Percentiles rank a stretch among this genome's conserved stretches.
phyloP scores from a whole-genome alignment of 2,888 invertebrate species.

The Drosophila lutescens region DNA sequence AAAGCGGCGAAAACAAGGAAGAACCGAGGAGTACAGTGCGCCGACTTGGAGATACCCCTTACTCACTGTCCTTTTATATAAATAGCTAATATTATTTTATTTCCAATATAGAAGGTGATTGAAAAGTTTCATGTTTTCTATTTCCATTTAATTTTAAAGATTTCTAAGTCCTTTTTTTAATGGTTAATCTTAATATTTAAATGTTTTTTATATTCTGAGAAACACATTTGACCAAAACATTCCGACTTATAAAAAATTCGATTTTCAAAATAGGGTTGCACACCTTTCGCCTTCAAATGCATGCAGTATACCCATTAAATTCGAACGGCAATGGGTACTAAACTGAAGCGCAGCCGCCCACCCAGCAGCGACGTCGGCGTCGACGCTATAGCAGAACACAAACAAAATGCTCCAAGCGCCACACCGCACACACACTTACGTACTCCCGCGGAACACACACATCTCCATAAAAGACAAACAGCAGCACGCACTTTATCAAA shows the following conservation, averaged over 20 bases:
- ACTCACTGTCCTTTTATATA: too few species aligned
- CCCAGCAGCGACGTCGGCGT: conserved; percentile 26
- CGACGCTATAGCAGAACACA: conserved; percentile 23
- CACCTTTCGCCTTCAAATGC: not conserved
- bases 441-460: conserved; percentile 17
- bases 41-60: not conserved
- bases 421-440: conserved; percentile 44
- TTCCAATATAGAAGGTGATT: too few species aligned
- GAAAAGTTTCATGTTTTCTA: too few species aligned
- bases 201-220: too few species aligned
- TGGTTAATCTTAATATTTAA: too few species aligned
- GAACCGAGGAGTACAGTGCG: not conserved
- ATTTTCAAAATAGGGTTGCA: not conserved
- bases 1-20: conserved; percentile 7
- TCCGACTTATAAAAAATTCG: too few species aligned
- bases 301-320: not conserved
- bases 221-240: too few species aligned
- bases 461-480: conserved; percentile 38
- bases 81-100: too few species aligned
- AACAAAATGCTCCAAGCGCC: conserved; percentile 37
- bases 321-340: not conserved
- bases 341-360: conserved; percentile 31
- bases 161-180: too few species aligned
- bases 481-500: conserved; percentile 51
- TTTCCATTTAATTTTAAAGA: too few species aligned